Conservation (phyloP, 2,797 vertebrate species). For the Tympanoctomys barrerae region DNA sequence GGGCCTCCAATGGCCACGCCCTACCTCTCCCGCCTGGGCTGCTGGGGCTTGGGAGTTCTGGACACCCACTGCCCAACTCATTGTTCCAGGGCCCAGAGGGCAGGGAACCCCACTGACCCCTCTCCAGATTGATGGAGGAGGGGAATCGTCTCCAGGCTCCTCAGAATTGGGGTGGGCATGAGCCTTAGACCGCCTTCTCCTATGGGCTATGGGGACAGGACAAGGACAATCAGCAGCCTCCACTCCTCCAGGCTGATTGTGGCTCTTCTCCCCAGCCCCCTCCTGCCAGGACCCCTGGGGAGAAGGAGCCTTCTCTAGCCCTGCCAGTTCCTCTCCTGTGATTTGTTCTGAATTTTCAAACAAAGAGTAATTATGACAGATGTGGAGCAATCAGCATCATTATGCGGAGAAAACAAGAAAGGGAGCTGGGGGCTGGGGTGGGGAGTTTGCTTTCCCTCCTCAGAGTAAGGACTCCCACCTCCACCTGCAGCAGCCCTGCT, state of each 20-base stretch:
- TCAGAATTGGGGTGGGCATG: neutral
- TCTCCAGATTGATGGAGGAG: neutral
- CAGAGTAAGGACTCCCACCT: neutral
- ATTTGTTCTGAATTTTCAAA: slow-evolving; percentile 86
- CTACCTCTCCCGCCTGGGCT: neutral
- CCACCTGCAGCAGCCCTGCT: slow-evolving; percentile 1
- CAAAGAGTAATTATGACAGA: slow-evolving; percentile 86
- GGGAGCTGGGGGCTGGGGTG: slow-evolving; percentile 50
- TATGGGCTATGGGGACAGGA: neutral
- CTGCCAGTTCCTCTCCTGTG: slow-evolving; percentile 80
- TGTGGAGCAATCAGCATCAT: slow-evolving; percentile 82
- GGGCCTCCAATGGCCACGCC: neutral
- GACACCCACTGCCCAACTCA: neutral
- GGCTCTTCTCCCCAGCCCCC: neutral
- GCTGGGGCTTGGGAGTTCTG: neutral
- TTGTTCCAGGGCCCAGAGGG: neutral
- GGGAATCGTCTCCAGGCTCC: neutral
- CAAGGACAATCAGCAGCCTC: slow-evolving; percentile 70
- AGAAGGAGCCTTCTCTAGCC: slow-evolving; percentile 70
- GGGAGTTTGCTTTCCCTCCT: slow-evolving; percentile 56
- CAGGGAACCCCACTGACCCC: neutral
- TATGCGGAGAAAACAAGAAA: slow-evolving; percentile 76
- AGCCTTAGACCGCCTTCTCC: slow-evolving; percentile 6
- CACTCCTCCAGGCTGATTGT: slow-evolving; percentile 55
- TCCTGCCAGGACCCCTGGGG: slow-evolving; percentile 73